Evolutionary conservation across 1,140 invertebrate species (phyloP), one percentile per base, ranked within the genome.

Genomic region (Scaptomyza montana): DNA sequence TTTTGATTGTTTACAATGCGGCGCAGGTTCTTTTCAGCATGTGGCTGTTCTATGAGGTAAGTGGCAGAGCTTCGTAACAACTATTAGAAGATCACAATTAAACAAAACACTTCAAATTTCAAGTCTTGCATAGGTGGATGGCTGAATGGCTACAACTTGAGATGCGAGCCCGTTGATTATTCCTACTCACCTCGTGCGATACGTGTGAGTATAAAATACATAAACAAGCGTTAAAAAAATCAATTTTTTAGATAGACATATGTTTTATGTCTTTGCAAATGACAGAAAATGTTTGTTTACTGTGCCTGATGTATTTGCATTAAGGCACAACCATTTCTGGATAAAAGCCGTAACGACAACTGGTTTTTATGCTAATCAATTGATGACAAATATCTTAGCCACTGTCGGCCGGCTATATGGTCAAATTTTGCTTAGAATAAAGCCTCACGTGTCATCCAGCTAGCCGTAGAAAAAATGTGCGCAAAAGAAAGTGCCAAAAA

Each of bases 151-250:
- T 98, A 98, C 93, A 98, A 95, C 91, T 96, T 96, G 85, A 94
- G 93, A 82, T 99, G 97, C 93, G 96, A 99, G 93, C 96, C 97
- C n/a, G 96, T 98, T 69, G 96, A 97, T 93, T 97, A 97, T 92
- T 95, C 96, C 33, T 92, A 94, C 77, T 94, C 94, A 84, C 95
- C 96, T 43, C 92, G 95, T 90, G 96, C 97, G 60, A 90, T 96
- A 90, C 94, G 96, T 93, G 97, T 98, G 94, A 95, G 95, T 95
- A 71, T 82, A 41, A 46, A 54, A 45, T 16, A 16, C 16, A 16
- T 16, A 16, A 16, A 16, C 16, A 54, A 41, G 63, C 21, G 43
- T 53, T 64, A 25, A 51, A 7, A 49, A 51, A 28, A 33, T 16
- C 46, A 36, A 21, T 41, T 25, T 3, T 25, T 25, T 2, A 13